phyloP scores from a whole-genome alignment of 2,797 vertebrate species.

The Sciurus carolinensis region DNA sequence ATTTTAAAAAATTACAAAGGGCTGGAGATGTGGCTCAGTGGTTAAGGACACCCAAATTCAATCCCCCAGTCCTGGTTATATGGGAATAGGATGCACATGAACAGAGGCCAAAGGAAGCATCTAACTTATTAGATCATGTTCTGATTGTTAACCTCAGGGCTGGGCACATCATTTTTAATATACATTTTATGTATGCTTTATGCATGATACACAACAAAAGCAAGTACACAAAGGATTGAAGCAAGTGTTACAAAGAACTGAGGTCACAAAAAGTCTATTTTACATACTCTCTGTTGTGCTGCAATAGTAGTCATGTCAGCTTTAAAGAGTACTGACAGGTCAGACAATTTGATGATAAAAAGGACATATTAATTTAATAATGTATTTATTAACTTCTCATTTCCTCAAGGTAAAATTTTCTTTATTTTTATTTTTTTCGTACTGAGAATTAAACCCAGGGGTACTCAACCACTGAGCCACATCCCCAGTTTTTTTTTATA shows the following conservation, averaged over 20 bases:
- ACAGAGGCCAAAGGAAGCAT: background rate
- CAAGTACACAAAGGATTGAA: background rate
- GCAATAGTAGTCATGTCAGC: background rate
- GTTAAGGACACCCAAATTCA: too few species aligned
- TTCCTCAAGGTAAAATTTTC: background rate
- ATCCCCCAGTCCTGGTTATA: background rate
- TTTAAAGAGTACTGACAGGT: background rate
- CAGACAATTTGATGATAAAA: background rate
- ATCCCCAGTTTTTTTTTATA: too few species aligned
- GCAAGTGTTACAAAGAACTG: background rate
- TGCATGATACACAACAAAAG: background rate
- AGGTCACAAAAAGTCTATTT: background rate
- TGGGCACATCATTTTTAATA: background rate
- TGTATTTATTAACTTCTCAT: slow-evolving; percentile 15
- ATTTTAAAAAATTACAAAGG: too few species aligned
- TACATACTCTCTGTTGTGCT: background rate
- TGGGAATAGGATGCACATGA: background rate
- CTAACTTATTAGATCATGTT: background rate
- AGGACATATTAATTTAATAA: background rate
- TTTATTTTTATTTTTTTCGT: too few species aligned
- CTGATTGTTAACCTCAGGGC: background rate
- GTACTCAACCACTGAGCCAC: too few species aligned
- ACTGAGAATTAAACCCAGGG: too few species aligned
- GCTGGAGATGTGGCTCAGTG: too few species aligned
- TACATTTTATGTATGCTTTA: background rate